Evolutionary conservation across 2,888 invertebrate genomes (phyloP), one percentile per base, ranked within the genome.

Genomic region (Villa cingulata): DNA sequence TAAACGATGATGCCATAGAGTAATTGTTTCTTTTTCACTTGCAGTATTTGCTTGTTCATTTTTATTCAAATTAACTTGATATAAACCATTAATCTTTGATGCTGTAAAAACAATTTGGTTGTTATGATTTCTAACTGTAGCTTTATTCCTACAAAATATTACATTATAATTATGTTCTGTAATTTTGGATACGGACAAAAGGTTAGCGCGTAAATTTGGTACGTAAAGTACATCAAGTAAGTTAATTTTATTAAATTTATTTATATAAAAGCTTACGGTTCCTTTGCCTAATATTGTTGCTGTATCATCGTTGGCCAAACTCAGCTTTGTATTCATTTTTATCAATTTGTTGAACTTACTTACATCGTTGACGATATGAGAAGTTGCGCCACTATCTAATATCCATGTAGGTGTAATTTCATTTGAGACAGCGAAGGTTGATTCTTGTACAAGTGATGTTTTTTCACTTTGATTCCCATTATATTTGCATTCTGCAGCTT

Each of bases 311-410:
- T 37, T 37, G 9, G 37, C 37, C 14, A 37, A 18, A 14, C n/a
- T 37, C 10, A 37, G n/a, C 4, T 17, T n/a, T 9, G 10, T 37
- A 14, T 37, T 16, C 16, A 14, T 17, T 39, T 17, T 4, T 10
- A 27, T n/a, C 2, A 44, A 18, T 1, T 40, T 20, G 2, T n/a
- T 15, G 19, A 48, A 43, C 18, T 44, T 34, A 1, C 7, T 2
- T 17, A 10, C 34, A 2, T 19, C 9, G 10, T 34, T 41, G 10
- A 41, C 40, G 45, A 48, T 48, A 16, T 48, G 48, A 1, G 48
- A 48, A 6, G 48, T 27, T 12, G 48, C 48, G 3, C 48, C 45
- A 9, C 44, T 45, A 14, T 48, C 44, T n/a, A 45, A 12, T 14
- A 44, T 45, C 48, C 48, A 48, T 19, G 17, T 38, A 2, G 19